phyloP scores from a whole-genome alignment of 2,888 invertebrate species.

The Icerya purchasi region DNA sequence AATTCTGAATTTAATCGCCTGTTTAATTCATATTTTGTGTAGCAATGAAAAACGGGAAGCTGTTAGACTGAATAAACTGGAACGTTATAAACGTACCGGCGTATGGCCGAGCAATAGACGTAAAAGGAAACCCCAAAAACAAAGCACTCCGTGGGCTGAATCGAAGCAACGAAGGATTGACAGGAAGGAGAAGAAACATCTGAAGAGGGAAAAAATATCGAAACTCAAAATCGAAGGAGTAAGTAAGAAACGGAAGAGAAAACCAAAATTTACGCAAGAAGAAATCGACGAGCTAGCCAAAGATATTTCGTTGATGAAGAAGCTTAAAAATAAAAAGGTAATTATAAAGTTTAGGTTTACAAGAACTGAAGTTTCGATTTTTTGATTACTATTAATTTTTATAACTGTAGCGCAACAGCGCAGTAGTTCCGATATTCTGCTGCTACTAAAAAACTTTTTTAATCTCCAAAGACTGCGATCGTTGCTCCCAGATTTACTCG shows the following conservation, averaged over 20 bases:
- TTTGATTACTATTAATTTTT: not conserved
- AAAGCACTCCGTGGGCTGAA: slow-evolving; percentile 55
- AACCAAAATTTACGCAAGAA: slow-evolving; percentile 39
- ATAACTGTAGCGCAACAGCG: no score
- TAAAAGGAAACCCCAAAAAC: slow-evolving; percentile 28
- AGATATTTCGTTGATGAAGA: slow-evolving; percentile 66
- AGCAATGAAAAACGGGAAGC: slow-evolving; percentile 58
- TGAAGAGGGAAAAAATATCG: slow-evolving; percentile 37
- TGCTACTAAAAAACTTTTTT: no score
- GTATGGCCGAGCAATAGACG: slow-evolving; percentile 43
- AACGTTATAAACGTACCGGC: slow-evolving; percentile 48
- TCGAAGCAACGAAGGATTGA: slow-evolving; percentile 47
- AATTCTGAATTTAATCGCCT: no score
- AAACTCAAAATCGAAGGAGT: slow-evolving; percentile 28
- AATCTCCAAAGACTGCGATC: no score
- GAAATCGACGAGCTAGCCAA: slow-evolving; percentile 54
- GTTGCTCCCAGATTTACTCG: no score
- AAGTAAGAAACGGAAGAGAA: slow-evolving; percentile 29
- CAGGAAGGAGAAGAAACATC: slow-evolving; percentile 36
- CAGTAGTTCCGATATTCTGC: no score
- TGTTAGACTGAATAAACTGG: slow-evolving; percentile 45
- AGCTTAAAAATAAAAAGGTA: slow-evolving; percentile 56
- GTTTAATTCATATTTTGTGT: no score
- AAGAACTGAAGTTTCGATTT: no score
- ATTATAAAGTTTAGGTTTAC: not conserved